Evolutionary conservation across 2,113 vertebrate genomes (phyloP).

Genomic region (Colistium nudipinnis): DNA sequence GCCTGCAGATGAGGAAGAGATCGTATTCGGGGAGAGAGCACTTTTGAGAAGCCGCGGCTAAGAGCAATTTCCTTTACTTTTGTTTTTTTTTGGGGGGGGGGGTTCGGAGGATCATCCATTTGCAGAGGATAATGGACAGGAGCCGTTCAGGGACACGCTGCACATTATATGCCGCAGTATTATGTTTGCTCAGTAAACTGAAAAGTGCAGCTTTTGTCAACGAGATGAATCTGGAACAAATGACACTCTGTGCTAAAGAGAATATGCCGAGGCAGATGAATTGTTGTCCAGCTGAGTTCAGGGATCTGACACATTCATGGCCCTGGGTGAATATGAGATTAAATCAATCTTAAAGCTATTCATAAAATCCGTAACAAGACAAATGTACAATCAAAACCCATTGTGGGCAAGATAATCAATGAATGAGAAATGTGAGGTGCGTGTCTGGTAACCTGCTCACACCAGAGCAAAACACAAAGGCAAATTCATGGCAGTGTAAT

Average conservation of each 20-base stretch:
- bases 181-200: conserved; percentile 26
- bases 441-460: background rate
- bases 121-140: conserved; percentile 9
- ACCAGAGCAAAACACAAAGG: background rate
- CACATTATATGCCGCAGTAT: background rate
- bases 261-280: background rate
- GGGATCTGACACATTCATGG: background rate
- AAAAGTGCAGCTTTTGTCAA: background rate
- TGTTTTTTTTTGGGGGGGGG: no score
- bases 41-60: conserved; percentile 20
- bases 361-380: background rate
- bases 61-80: conserved; percentile 35
- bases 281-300: background rate
- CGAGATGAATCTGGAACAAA: background rate
- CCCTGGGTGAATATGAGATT: background rate
- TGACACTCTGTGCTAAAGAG: background rate
- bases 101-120: conserved; percentile 12
- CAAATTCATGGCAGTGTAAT: background rate
- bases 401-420: background rate
- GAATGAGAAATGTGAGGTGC: conserved; percentile 3
- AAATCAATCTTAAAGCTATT: background rate
- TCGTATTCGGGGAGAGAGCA: conserved; percentile 14
- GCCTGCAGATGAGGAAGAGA: conserved; percentile 31
- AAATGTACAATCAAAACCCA: conserved; percentile 9
- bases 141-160: conserved; percentile 1